Base-by-base conservation (phyloP, 2,888 invertebrate genomes). In the Bombylius discolor region DNA sequence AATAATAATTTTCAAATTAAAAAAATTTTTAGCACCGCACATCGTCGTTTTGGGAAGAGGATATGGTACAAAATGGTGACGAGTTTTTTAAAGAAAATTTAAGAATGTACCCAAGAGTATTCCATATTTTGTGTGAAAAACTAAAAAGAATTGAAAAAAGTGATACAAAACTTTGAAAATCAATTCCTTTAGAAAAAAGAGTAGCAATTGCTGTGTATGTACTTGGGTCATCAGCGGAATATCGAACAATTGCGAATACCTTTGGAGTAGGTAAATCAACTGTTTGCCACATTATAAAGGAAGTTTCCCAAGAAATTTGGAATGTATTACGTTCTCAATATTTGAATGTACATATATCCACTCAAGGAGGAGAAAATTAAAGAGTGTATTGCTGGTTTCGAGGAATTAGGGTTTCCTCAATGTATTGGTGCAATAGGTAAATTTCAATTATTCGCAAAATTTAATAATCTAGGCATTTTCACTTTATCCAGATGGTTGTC, bases 191-290 rank as follows among this genome's bases (percentile, higher is more conserved):
- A 5, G 34, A 13, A 23, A 49, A 49, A 34, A 32, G 49, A 50
- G 34, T 54, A 13, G 54, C 54, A 13, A 46, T 54, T 5, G 55
- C 55, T 4, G 5, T 55, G 39, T 55, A 55, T 47, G 5, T 50
- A n/a, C 34, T 55, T 45, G 55, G 46, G 14, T 54, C 53, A 11
- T 5, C 9, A 2, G 9, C 7, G 5, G 45, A 54, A 45, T 54
- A 49, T 31, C 5, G 14, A n/a, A 12, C 9, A 5, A 50, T 54
- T 34, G 49, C 45, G 12, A 34, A 50, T 4, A 13, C 3, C 5
- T 54, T 54, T 49, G 54, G 54, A 33, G 45, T 54, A 1, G 54
- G 45, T 5, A 46, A 14, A n/a, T n/a, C n/a, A n/a, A n/a, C n/a
- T n/a, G n/a, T n/a, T n/a, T n/a, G n/a, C n/a, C n/a, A n/a, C n/a